Base-by-base conservation (phyloP, 2,113 vertebrate species). In the Neofelis nebulosa region DNA sequence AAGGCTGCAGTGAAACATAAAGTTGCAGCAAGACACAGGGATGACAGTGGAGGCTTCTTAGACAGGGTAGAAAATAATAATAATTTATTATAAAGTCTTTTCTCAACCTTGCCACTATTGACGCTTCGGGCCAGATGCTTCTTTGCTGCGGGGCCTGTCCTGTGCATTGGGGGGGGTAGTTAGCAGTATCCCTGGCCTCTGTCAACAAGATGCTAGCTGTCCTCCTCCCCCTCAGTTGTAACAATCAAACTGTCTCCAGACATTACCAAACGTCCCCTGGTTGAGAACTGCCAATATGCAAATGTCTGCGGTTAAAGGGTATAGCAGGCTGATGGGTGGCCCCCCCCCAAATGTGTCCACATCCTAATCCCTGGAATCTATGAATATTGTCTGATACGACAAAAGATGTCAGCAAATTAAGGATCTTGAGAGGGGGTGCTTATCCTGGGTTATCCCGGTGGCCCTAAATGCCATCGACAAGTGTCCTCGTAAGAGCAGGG, bases 91-190 rank as follows among this genome's bases (percentile, higher is more conserved):
- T 27, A 84, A 48, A 48, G 27, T 68, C 14, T 4, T 61, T 92
- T 61, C n/a, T 82, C 23, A 21, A 7, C 36, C 25, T 36, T 5
- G 12, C 18, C 15, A 45, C 13, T 29, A 4, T 0, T 9, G 55
- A 14, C 55, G 36, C 29, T n/a, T 16, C 0, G 29, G 41, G 12
- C 27, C 27, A 16, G 55, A 1, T 33, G n/a, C 38, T 31, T 50
- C 45, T 41, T 15, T 81, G 52, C 4, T 9, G 2, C 5, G 78
- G 5, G 41, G n/a, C 27, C 31, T 27, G n/a, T 38, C 48, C 31
- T 12, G 0, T 31, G 57, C 1, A 4, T 16, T 18, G 5, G 7
- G 31, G 38, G 38, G 31, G 9, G 25, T 14, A 12, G 13, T 29
- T 41, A 69, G 27, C 55, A 66, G 50, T 2, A 57, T 45, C 4